A percentile compares a stretch with the other conserved stretches of the same genome.
These are phyloP conservation scores for Zaprionus obscuricornis DNA, from an alignment of 2,888 invertebrate genomes.

Conservation along the genomic window DNA sequence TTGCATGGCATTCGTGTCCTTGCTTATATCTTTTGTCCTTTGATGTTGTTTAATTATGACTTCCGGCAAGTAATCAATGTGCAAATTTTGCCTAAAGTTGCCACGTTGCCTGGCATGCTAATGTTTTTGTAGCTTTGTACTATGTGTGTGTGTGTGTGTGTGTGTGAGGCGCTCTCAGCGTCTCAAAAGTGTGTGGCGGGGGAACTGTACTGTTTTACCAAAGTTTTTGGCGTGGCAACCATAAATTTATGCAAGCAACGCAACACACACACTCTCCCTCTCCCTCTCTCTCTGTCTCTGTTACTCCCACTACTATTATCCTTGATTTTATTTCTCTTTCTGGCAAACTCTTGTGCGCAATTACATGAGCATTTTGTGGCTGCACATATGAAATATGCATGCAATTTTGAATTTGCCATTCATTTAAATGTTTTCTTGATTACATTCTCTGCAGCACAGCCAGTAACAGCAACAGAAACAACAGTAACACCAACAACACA, in stretches of 20 bases:
- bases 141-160: no score
- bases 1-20: constrained; percentile 2
- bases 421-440: constrained; percentile 76
- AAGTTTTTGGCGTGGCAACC: constrained; percentile 48
- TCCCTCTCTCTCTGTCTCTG: neutral
- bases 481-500: constrained; percentile 10
- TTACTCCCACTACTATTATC: constrained; percentile 2
- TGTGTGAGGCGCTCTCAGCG: no score
- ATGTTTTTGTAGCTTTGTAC: constrained; percentile 32
- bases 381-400: constrained; percentile 76
- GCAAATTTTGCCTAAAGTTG: constrained; percentile 56
- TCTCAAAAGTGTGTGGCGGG: no score
- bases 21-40: constrained; percentile 31
- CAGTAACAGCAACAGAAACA: constrained; percentile 15
- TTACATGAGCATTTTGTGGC: constrained; percentile 73
- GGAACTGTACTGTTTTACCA: no score
- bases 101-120: constrained; percentile 47
- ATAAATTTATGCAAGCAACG: constrained; percentile 66
- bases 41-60: constrained; percentile 73
- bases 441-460: constrained; percentile 56
- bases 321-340: constrained; percentile 23
- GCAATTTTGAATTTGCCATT: constrained; percentile 75
- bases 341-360: constrained; percentile 56
- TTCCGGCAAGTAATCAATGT: constrained; percentile 75
- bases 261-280: neutral